phyloP scores from a whole-genome alignment of 2,113 vertebrate genomes.

The Melierax canorus region DNA sequence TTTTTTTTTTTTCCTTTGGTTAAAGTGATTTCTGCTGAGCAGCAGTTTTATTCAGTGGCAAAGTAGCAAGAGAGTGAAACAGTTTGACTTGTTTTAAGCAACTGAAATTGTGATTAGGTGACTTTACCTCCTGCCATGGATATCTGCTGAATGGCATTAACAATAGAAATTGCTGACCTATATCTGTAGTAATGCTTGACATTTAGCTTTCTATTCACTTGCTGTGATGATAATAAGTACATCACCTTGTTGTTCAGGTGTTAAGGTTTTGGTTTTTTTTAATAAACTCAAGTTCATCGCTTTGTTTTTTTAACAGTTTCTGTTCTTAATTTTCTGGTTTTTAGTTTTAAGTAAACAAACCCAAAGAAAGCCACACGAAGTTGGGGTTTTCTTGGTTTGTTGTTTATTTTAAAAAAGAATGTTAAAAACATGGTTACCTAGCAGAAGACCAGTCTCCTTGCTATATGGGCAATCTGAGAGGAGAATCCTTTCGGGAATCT shows the following conservation, averaged over 20 bases:
- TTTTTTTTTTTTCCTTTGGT: not conserved
- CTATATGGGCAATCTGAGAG: not conserved
- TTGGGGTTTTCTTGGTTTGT: not conserved
- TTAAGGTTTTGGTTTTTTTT: not conserved
- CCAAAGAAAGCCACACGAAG: not conserved
- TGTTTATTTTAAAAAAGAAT: not conserved
- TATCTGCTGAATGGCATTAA: constrained; percentile 8
- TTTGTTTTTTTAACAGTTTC: not conserved
- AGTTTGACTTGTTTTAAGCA: not conserved
- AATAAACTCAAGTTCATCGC: not conserved
- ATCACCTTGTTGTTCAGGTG: not conserved
- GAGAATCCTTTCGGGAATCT: not conserved
- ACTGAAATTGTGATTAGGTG: not conserved
- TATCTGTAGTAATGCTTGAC: not conserved
- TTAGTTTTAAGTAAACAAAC: not conserved
- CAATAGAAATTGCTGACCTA: not conserved
- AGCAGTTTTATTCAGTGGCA: not conserved
- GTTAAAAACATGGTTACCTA: not conserved
- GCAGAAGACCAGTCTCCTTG: not conserved
- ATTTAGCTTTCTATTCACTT: not conserved
- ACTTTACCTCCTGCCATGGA: not conserved
- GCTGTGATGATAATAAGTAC: not conserved
- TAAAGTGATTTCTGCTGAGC: not conserved
- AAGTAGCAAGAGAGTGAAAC: not conserved
- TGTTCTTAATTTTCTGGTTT: not conserved